A percentile compares a stretch with the other conserved stretches of the same genome.
These are phyloP conservation scores for Bombus cullumanus DNA, from an alignment of 1,140 invertebrate species.

Conservation along the genomic window DNA sequence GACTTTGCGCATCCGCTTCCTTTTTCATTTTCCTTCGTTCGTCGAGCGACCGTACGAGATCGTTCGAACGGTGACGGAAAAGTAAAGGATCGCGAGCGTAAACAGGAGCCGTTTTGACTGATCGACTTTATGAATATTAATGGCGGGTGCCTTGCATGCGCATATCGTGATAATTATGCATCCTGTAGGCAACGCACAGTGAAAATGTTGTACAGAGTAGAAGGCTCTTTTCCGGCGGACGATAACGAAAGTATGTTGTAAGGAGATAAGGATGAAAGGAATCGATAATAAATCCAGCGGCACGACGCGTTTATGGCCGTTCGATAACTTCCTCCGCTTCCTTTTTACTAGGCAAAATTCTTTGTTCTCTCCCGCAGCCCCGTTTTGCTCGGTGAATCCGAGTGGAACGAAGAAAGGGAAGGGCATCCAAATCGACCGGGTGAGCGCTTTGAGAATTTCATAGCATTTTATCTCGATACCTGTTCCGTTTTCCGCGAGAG, in stretches of 20 bases:
- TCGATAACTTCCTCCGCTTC: conserved; percentile 54
- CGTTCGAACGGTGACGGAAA: conserved; percentile 20
- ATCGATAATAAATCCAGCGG: conserved; percentile 64
- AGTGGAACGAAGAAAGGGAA: conserved; percentile 19
- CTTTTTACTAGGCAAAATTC: conserved; percentile 41
- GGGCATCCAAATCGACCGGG: background rate
- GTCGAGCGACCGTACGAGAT: conserved; percentile 24
- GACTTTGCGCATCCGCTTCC: background rate
- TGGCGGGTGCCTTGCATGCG: conserved; percentile 22
- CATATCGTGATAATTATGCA: conserved; percentile 65
- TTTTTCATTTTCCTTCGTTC: conserved; percentile 32
- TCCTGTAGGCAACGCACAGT: conserved; percentile 11
- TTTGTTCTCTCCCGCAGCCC: conserved; percentile 47
- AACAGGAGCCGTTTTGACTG: conserved; percentile 54
- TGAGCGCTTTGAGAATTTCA: conserved; percentile 41
- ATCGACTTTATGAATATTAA: conserved; percentile 70
- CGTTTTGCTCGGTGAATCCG: conserved; percentile 7
- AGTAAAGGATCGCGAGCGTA: background rate
- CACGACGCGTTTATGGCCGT: conserved; percentile 48
- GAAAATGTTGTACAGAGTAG: background rate
- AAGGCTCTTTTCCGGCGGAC: conserved; percentile 8
- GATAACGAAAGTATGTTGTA: conserved; percentile 57
- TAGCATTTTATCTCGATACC: conserved; percentile 43
- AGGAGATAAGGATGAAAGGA: conserved; percentile 54
- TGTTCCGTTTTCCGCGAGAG: conserved; percentile 34